phyloP scores from a whole-genome alignment of 2,113 vertebrate genomes.

The Paramisgurnus dabryanus region DNA sequence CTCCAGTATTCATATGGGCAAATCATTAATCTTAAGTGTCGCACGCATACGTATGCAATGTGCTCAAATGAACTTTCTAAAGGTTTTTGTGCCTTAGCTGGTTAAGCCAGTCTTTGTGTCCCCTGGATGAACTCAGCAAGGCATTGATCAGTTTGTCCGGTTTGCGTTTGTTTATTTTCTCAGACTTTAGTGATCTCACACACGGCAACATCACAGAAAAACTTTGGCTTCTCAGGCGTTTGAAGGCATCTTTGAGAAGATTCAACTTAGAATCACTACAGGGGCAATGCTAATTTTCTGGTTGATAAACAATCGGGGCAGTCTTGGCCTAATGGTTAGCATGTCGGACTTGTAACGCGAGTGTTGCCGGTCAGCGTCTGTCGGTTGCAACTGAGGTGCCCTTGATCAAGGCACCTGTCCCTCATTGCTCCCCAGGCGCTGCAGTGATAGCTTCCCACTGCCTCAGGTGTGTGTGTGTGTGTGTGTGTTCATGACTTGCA shows the following conservation, averaged over 20 bases:
- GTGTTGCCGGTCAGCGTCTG: too few species aligned
- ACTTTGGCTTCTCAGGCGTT: background rate
- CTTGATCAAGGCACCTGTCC: too few species aligned
- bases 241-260: background rate
- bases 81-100: slow-evolving; percentile 74
- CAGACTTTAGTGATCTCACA: slow-evolving; percentile 61
- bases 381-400: too few species aligned
- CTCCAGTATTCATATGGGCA: slow-evolving; percentile 8
- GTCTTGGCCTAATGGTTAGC: too few species aligned
- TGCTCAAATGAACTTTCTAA: slow-evolving; percentile 66
- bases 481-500: too few species aligned
- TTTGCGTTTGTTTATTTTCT: slow-evolving; percentile 71
- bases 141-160: slow-evolving; percentile 73
- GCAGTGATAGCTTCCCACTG: too few species aligned
- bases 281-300: too few species aligned
- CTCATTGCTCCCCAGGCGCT: too few species aligned
- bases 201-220: slow-evolving; percentile 64
- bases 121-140: slow-evolving; percentile 73
- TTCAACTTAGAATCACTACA: background rate
- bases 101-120: slow-evolving; percentile 76
- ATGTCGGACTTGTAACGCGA: too few species aligned
- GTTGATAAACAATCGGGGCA: too few species aligned
- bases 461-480: too few species aligned
- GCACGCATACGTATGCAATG: slow-evolving; percentile 36
- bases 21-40: slow-evolving; percentile 45